Evolutionary conservation across 1,140 invertebrate species (phyloP).

Genomic region (Saccostrea echinata): DNA sequence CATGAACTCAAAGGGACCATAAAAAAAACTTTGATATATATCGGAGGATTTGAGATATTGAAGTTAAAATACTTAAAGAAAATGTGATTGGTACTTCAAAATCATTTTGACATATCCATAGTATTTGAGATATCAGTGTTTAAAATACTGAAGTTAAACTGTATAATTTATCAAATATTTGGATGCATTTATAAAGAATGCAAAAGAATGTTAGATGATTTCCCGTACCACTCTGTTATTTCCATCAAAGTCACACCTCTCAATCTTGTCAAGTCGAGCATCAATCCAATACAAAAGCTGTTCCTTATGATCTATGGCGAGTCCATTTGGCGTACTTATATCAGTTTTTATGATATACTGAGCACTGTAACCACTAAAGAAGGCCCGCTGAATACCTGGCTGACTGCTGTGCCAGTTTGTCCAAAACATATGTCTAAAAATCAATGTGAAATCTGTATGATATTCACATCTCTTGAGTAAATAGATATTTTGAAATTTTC

Average conservation of each 20-base stretch:
- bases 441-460: constrained; percentile 73
- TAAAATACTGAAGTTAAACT: no score
- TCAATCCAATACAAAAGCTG: constrained; percentile 99
- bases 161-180: no score
- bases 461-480: no score
- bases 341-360: constrained; percentile 95
- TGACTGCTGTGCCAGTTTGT: constrained; percentile 96
- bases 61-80: no score
- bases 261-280: constrained; percentile 98
- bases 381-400: constrained; percentile 95
- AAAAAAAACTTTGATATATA: no score
- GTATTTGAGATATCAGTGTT: no score
- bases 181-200: no score
- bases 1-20: no score
- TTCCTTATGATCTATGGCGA: constrained; percentile 98
- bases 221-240: constrained; percentile 83
- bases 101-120: no score
- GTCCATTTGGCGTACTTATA: constrained; percentile 95
- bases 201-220: constrained; percentile 50
- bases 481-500: no score
- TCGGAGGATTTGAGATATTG: no score
- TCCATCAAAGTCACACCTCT: constrained; percentile 94
- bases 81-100: no score
- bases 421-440: constrained; percentile 95
- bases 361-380: constrained; percentile 96